These are phyloP conservation scores for Carterocephalus palaemon DNA, from an alignment of 2,888 invertebrate genomes.

Conservation along the genomic window DNA sequence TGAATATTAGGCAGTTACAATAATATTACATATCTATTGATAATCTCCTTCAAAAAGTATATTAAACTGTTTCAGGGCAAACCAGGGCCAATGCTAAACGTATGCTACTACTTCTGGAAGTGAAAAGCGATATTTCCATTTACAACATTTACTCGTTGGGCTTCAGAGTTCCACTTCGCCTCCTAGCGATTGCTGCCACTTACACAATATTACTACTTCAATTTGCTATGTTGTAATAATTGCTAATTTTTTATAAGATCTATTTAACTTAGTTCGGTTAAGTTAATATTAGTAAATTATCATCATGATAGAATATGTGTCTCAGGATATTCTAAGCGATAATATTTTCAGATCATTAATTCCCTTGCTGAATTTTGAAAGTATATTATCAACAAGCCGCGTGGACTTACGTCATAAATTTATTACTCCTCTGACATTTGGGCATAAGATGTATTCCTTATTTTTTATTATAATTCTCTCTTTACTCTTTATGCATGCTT, in stretches of 20 bases:
- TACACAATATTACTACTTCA: conserved; percentile 57
- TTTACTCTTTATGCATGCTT: neutral
- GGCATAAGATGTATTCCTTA: too few species aligned
- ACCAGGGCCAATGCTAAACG: conserved; percentile 45
- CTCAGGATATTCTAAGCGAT: conserved; percentile 51
- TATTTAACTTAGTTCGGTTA: neutral
- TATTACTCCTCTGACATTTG: too few species aligned
- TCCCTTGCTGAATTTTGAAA: too few species aligned
- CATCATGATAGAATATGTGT: conserved; percentile 43
- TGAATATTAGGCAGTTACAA: too few species aligned
- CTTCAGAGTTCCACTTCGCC: conserved; percentile 42
- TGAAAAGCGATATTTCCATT: conserved; percentile 44
- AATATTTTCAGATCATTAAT: too few species aligned
- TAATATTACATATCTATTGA: too few species aligned
- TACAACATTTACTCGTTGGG: conserved; percentile 51
- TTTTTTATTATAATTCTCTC: neutral
- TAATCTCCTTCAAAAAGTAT: too few species aligned
- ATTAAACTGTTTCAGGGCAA: conserved; percentile 40
- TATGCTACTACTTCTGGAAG: conserved; percentile 46
- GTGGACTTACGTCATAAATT: too few species aligned
- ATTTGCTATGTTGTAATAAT: conserved; percentile 38
- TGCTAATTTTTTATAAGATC: neutral
- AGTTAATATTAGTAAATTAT: conserved; percentile 5
- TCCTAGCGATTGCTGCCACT: conserved; percentile 49
- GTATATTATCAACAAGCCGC: too few species aligned